Base-by-base conservation (phyloP, 2,888 invertebrate genomes). In the Rapana venosa region DNA sequence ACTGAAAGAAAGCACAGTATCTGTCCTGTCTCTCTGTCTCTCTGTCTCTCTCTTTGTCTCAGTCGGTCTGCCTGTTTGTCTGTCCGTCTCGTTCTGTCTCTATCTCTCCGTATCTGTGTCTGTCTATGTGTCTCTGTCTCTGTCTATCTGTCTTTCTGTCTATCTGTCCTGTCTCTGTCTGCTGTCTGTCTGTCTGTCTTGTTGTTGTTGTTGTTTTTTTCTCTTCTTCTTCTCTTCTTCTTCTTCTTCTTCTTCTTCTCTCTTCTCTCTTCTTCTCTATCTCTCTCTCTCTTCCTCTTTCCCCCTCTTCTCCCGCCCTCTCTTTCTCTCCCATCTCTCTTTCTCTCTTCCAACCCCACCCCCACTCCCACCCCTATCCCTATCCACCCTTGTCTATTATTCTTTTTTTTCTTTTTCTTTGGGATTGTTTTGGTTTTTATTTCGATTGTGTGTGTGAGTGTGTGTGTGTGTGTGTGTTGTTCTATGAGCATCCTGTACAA, bases 371-470 rank as follows among this genome's bases (percentile, higher is more conserved):
- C n/a, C 74, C 30, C 74, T 74, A 11, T n/a, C 74, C 74, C 13
- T n/a, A 6, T 13, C 30, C 74, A n/a, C 74, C 11, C 30, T 0
- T n/a, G n/a, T 58, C 56, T n/a, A n/a, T n/a, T n/a, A 32, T 35
- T 35, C 79, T 79, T 30, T 79, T 36, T 88, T 70, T 88, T 66
- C 47, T n/a, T 88, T 74, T 66, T 58, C 56, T 36, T 32, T 56
- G 56, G 35, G 61, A 32, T 74, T n/a, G n/a, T n/a, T 47, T 47
- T 47, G 47, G 2, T 47, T 47, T 47, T 47, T 47, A 47, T 2
- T 47, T 47, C 4, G 2, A 8, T 47, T 47, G 47, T 47, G 47
- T 47, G 4, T 47, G 2, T 8, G 47, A 47, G n/a, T n/a, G n/a
- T n/a, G n/a, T n/a, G n/a, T n/a, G n/a, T n/a, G n/a, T 47, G 2